Base-by-base conservation (phyloP, 2,888 invertebrate genomes). In the Clistopyga incitator region DNA sequence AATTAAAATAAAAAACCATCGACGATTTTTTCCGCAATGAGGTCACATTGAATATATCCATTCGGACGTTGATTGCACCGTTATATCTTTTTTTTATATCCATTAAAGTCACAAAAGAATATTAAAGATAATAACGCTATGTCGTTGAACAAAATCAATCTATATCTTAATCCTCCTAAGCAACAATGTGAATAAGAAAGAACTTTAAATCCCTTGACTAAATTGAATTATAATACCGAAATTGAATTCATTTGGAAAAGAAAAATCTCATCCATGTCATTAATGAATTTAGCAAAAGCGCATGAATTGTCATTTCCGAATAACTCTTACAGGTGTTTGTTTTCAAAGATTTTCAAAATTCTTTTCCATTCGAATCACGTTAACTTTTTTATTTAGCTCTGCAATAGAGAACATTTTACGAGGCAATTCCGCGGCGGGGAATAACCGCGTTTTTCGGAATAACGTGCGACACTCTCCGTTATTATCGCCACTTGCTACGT, bases 11-110 rank as follows among this genome's bases (percentile, higher is more conserved):
- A 70, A 23, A 11, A 59, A 45, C 71, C 23, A 45, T 70, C n/a
- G 59, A 65, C 59, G 74, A 56, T 56, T 25, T 45, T 47, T 50
- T 67, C 20, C 52, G 13, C 15, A 47, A 34, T 34, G 15, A 38
- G n/a, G 29, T 71, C 70, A 8, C 54, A 59, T 77, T 54, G 50
- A 61, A 70, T 68, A 34, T 42, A 68, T 75, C 70, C 64, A 54
- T 65, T 74, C 38, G 54, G 25, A 47, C 61, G 45, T 77, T 64
- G 47, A 81, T 81, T 81, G 81, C 81, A 77, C 77, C 81, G 71
- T 71, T 72, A 77, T 70, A 54, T 76, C 23, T 65, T 47, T 50
- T 50, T 75, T 67, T 65, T 59, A 42, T 38, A 64, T 71, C 8
- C 52, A 64, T 29, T 61, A 34, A 34, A 56, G 45, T 75, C 15